Base-by-base conservation (phyloP, 2,113 vertebrate genomes). In the Pedionomus torquatus region DNA sequence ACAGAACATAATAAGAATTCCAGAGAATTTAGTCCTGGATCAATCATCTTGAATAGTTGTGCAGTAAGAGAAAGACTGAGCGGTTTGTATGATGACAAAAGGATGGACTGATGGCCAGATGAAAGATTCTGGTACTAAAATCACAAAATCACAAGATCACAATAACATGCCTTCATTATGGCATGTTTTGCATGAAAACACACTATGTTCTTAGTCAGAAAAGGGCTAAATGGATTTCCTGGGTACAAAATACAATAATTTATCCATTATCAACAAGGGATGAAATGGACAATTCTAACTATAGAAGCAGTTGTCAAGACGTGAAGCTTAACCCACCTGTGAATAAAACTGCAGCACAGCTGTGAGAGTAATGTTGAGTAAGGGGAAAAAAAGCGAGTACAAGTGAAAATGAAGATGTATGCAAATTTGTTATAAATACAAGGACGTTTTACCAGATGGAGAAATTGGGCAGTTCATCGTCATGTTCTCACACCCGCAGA, bases 371-470 rank as follows among this genome's bases (percentile, higher is more conserved):
- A 81, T 28, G 17, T 79, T 65, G 75, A 95, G 30, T 69, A 89
- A 89, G 41, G 26, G 23, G 6, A 3, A 18, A 70, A 87, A 92
- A 95, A 55, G 15, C 2, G 4, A 74, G 84, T 44, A 63, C 18
- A 58, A 94, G 58, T 35, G 25, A 94, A 95, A 95, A 91, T 57
- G 35, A 95, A 65, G 78, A 87, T 81, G 33, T 24, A 95, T 92
- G 91, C 83, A 87, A 91, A 95, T 87, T 75, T 91, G 78, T 91
- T 91, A 94, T 85, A 94, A 94, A 94, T 87, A 88, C 87, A 97
- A 97, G 68, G 96, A 91, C 87, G 89, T 96, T 96, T 92, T 94
- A 93, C 77, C 97, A 98, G 97, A 98, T 97, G 97, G 96, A 96
- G 91, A 96, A 97, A 97, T 72, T 96, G 95, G 96, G 80, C 95